Conservation (phyloP, 2,113 vertebrate species). For the Cnemophilus loriae region DNA sequence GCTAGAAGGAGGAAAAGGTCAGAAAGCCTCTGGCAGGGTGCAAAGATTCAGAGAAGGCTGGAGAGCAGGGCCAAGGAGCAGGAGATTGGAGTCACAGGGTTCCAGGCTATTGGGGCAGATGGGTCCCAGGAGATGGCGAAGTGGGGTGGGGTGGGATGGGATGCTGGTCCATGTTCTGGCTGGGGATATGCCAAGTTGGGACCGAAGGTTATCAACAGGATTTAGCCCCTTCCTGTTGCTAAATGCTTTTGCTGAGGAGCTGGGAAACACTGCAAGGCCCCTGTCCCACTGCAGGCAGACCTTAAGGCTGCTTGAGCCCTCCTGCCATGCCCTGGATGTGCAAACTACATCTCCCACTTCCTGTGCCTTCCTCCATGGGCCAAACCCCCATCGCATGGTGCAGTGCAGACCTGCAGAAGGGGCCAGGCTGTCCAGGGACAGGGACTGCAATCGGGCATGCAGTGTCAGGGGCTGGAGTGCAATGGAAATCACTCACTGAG, state of each 20-base stretch:
- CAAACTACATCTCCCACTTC: neutral
- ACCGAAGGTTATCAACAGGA: neutral
- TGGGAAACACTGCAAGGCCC: neutral
- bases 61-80: neutral
- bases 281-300: neutral
- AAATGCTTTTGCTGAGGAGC: neutral
- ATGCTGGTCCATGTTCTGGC: accelerated
- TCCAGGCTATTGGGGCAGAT: neutral
- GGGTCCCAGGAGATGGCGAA: neutral
- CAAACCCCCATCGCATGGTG: accelerated
- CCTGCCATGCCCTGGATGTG: neutral
- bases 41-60: neutral
- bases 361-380: neutral
- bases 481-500: neutral
- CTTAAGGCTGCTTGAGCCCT: neutral
- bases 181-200: neutral
- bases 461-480: too few species aligned
- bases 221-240: neutral
- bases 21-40: neutral
- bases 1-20: neutral
- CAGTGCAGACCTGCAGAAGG: neutral
- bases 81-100: neutral
- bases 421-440: neutral
- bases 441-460: accelerated
- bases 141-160: neutral